Conservation (phyloP, 2,113 vertebrate species). For the Girardinichthys multiradiatus region DNA sequence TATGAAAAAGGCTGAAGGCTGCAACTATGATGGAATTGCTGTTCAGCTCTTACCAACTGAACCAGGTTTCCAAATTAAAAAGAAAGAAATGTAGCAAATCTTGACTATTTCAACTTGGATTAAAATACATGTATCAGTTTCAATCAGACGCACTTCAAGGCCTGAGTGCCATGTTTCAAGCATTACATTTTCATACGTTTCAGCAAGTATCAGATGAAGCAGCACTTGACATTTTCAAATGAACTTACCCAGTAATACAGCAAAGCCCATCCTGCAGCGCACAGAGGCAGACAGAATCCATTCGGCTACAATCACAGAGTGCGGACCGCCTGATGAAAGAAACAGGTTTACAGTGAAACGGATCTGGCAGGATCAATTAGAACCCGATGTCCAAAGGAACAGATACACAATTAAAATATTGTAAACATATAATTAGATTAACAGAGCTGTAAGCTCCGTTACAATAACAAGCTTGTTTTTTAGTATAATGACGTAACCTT, state of each 20-base stretch:
- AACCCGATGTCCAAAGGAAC: neutral
- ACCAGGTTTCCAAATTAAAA: no score
- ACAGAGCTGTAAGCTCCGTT: neutral
- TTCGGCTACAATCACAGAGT: conserved; percentile 84
- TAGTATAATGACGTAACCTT: conserved; percentile 9
- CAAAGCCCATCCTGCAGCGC: conserved; percentile 89
- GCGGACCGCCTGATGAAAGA: conserved; percentile 87
- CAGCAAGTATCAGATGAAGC: neutral
- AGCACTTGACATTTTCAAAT: neutral
- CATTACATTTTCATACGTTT: neutral
- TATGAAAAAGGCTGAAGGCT: neutral
- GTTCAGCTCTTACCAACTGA: neutral
- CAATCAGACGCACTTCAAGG: neutral
- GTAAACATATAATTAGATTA: neutral
- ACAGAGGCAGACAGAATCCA: conserved; percentile 87
- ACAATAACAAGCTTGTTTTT: conserved; percentile 14
- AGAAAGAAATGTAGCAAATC: neutral
- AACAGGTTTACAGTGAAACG: neutral
- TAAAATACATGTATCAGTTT: no score
- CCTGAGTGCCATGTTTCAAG: neutral
- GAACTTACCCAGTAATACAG: conserved; percentile 86
- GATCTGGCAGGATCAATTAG: neutral
- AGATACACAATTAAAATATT: neutral
- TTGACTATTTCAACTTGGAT: neutral
- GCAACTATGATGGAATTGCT: no score